Conservation (phyloP, 2,113 vertebrate species). For the Muntiacus reevesi region DNA sequence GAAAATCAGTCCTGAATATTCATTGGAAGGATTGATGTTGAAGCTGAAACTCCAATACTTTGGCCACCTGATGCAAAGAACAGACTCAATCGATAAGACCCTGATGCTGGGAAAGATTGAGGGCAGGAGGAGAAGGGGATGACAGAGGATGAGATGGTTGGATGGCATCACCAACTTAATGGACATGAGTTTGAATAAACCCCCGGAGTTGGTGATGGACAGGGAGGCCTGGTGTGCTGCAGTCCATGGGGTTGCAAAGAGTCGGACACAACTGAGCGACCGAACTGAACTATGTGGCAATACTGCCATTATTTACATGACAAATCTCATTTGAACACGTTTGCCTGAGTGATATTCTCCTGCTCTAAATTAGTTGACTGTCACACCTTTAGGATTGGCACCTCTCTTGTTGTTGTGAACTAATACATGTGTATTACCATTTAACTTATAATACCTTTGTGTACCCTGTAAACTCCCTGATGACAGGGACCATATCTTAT, state of each 20-base stretch:
- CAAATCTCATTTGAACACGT: neutral
- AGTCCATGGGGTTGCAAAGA: neutral
- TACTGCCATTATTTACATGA: neutral
- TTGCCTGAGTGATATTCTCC: neutral
- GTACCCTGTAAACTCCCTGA: no score
- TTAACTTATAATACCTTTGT: no score
- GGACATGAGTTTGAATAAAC: neutral
- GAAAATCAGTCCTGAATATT: neutral
- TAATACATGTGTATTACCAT: no score
- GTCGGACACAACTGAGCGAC: accelerated
- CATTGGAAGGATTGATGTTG: neutral
- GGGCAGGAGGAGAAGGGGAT: neutral
- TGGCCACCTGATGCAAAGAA: neutral
- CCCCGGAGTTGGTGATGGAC: neutral
- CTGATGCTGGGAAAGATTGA: neutral
- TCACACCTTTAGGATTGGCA: neutral
- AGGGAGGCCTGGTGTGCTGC: accelerated
- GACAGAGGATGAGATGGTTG: neutral
- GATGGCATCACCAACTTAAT: neutral
- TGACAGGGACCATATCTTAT: no score
- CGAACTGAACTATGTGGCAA: neutral
- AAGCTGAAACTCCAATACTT: neutral
- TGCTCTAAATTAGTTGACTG: neutral
- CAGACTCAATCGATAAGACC: neutral
- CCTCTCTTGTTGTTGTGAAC: no score